Evolutionary conservation across 1,140 invertebrate species (phyloP).

Genomic region (Caenorhabditis elegans): DNA sequence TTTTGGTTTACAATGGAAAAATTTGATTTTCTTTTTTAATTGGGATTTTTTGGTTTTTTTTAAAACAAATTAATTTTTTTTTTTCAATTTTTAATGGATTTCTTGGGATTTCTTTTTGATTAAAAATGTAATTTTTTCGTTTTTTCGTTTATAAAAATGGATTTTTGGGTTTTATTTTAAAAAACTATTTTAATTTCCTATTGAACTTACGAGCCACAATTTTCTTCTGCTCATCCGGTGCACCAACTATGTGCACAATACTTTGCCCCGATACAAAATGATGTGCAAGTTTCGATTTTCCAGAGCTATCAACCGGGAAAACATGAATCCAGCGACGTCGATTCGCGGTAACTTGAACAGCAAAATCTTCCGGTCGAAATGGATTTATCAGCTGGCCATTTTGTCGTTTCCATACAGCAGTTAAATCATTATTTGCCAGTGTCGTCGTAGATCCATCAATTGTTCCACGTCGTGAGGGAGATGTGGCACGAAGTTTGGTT

Average conservation of each 20-base stretch:
- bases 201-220: neutral
- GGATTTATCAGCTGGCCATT: constrained; percentile 76
- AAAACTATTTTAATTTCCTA: too few species aligned
- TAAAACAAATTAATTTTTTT: too few species aligned
- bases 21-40: too few species aligned
- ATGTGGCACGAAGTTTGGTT: neutral
- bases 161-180: too few species aligned
- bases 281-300: constrained; percentile 56
- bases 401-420: neutral
- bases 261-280: constrained; percentile 59
- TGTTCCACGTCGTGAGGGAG: neutral
- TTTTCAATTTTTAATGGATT: too few species aligned
- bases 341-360: constrained; percentile 93
- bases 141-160: too few species aligned
- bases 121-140: too few species aligned
- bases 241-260: constrained; percentile 49
- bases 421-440: neutral
- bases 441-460: neutral
- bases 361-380: constrained; percentile 93
- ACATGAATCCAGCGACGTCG: constrained; percentile 95
- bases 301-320: constrained; percentile 82
- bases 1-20: too few species aligned
- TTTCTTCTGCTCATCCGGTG: constrained; percentile 36
- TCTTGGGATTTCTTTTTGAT: too few species aligned
- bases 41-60: too few species aligned